Evolutionary conservation across 2,113 vertebrate genomes (phyloP).

Genomic region (Myotis lucifugus): DNA sequence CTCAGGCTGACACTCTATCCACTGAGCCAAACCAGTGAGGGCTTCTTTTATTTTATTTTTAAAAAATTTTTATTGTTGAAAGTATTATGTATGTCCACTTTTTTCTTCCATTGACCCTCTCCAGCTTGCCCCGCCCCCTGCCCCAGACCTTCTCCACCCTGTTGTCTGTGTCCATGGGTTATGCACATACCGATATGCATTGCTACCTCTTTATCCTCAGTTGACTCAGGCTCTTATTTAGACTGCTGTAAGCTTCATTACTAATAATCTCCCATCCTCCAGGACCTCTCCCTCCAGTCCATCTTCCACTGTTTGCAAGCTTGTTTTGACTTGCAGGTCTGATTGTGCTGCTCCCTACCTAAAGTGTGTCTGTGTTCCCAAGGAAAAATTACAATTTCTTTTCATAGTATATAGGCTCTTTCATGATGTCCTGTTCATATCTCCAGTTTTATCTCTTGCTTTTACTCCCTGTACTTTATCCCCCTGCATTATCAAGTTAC

Average conservation of each 20-base stretch:
- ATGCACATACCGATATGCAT: not conserved
- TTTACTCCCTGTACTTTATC: not conserved
- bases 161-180: no score
- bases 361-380: not conserved
- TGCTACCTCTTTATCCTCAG: not conserved
- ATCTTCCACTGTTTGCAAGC: not conserved
- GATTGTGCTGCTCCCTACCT: not conserved
- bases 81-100: no score
- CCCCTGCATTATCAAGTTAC: not conserved
- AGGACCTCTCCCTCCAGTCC: not conserved
- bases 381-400: not conserved
- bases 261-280: not conserved
- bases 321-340: slow-evolving; percentile 54
- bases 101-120: no score
- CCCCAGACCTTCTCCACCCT: no score
- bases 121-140: no score
- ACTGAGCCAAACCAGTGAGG: no score
- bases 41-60: no score
- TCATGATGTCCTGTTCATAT: not conserved
- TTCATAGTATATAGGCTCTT: not conserved
- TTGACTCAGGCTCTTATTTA: not conserved
- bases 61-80: no score
- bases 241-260: not conserved
- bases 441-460: not conserved
- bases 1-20: no score